Evolutionary conservation across 2,888 invertebrate species (phyloP), one percentile per base, ranked within the genome.

Genomic region (Amorpha juglandis): DNA sequence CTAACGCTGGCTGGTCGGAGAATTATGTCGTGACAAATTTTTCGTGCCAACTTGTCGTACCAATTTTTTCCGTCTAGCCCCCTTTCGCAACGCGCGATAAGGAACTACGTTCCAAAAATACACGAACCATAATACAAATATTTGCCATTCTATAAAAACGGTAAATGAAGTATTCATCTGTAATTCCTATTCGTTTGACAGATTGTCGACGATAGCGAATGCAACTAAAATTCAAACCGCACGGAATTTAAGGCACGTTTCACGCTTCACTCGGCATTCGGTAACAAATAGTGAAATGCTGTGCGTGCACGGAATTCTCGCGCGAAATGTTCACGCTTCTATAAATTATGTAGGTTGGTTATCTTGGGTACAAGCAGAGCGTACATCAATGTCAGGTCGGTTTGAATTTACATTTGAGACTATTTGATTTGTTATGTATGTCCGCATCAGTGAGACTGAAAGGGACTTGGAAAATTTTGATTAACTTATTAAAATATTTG

Each of bases 221-320:
- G 58, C 58, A 52, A 58, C 42, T 19, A 42, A 58, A 58, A 58
- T 38, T 42, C 19, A 58, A 42, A 38, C 42, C 19, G 19, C 58
- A 38, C 42, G 19, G 6, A 58, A 42, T 58, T 38, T 42, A 19
- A 58, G 19, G 38, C 58, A 58, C 58, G 58, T 58, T 42, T 58
- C 12, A 42, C 58, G 14, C 52, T 27, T 52, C 33, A 11, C 38
- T 7, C 42, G 9, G 38, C 16, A 58, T 58, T 38, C 58, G 42
- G 42, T 42, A 58, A 58, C 19, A 38, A 58, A 42, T 42, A 12
- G 42, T 19, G 58, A 45, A 11, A 45, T 12, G 45, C 14, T 45
- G 45, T 45, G 45, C 45, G 45, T 45, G 45, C 45, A 14, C 45
- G 45, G 45, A 45, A 45, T 45, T 45, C 11, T 3, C 3, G 14